phyloP scores from a whole-genome alignment of 2,888 invertebrate species.

The Cryptocephalus primarius region DNA sequence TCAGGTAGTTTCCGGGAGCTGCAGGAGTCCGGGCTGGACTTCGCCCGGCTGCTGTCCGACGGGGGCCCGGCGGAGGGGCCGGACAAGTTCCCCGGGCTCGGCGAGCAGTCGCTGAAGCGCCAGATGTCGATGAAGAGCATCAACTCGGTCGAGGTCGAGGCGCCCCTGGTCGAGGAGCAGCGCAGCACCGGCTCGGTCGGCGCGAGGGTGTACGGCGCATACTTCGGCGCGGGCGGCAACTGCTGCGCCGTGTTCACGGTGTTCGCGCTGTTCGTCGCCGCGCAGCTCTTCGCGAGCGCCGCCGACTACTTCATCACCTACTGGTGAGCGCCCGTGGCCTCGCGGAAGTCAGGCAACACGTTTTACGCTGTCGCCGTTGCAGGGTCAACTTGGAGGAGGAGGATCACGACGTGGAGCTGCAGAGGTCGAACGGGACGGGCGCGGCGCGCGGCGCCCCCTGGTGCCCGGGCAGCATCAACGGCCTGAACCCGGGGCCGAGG shows the following conservation, averaged over 20 bases:
- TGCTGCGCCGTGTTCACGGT: slow-evolving; percentile 50
- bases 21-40: slow-evolving; percentile 63
- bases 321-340: slow-evolving; percentile 44
- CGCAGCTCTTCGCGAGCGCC: slow-evolving; percentile 66
- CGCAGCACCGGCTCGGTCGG: slow-evolving; percentile 48
- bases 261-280: slow-evolving; percentile 50
- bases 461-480: too few species aligned
- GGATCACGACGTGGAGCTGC: slow-evolving; percentile 3
- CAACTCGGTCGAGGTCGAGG: slow-evolving; percentile 35
- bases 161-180: slow-evolving; percentile 43
- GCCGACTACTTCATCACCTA: slow-evolving; percentile 74
- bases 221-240: slow-evolving; percentile 65
- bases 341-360: not conserved
- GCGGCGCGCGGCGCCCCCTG: too few species aligned
- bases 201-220: slow-evolving; percentile 51
- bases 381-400: slow-evolving; percentile 29
- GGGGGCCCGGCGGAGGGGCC: slow-evolving; percentile 33
- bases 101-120: slow-evolving; percentile 15
- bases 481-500: too few species aligned
- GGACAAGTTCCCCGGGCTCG: slow-evolving; percentile 1
- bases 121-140: slow-evolving; percentile 45
- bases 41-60: slow-evolving; percentile 53
- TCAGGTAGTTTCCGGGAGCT: slow-evolving; percentile 55
- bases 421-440: too few species aligned
- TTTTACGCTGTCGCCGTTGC: slow-evolving; percentile 6